Evolutionary conservation across 2,113 vertebrate species (phyloP).

Genomic region (Arvicanthis niloticus): DNA sequence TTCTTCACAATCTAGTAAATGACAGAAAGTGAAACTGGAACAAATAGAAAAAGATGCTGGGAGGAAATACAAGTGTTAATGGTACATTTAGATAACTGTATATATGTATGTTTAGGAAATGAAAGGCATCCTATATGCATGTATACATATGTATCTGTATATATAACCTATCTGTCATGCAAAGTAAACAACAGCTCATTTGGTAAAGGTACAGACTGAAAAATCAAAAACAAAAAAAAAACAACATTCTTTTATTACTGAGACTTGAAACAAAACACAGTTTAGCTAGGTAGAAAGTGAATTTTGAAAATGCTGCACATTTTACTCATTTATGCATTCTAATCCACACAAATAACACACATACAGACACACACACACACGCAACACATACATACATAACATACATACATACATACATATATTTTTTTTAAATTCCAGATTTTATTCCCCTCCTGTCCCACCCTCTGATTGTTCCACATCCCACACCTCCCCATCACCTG

Average conservation of each 20-base stretch:
- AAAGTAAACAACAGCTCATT: background rate
- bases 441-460: too few species aligned
- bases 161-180: background rate
- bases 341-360: background rate
- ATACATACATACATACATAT: background rate
- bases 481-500: too few species aligned
- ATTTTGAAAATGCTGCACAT: background rate
- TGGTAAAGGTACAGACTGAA: background rate
- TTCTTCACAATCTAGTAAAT: background rate
- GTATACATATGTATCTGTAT: background rate
- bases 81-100: background rate
- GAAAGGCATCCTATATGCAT: background rate
- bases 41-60: background rate
- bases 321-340: background rate
- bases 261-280: background rate
- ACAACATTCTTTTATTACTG: background rate
- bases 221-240: background rate
- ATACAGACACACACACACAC: background rate
- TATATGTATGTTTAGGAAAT: too few species aligned
- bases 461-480: too few species aligned
- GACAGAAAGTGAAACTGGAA: background rate
- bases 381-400: background rate
- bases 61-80: background rate
- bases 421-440: too few species aligned
- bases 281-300: background rate